A percentile compares a stretch with the other conserved stretches of the same genome.
These are phyloP conservation scores for Leptopilina syphax DNA, from an alignment of 2,888 invertebrate genomes.

Conservation along the genomic window DNA sequence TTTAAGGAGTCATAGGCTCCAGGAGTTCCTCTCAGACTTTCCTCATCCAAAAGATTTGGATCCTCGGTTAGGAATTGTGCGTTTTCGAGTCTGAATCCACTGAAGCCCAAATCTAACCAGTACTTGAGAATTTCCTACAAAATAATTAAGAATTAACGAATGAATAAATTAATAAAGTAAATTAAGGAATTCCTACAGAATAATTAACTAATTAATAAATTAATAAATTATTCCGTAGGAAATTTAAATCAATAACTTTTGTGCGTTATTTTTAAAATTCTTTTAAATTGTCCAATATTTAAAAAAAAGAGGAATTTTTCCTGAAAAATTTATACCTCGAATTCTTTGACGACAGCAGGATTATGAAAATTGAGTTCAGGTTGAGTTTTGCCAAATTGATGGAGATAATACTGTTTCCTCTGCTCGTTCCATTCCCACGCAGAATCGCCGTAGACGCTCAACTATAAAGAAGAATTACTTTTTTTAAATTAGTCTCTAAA, in stretches of 20 bases:
- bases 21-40: conserved; percentile 72
- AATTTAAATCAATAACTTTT: no score
- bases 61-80: conserved; percentile 84
- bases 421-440: conserved; percentile 85
- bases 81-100: conserved; percentile 87
- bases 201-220: no score
- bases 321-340: conserved; percentile 74
- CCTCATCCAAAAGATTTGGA: conserved; percentile 78
- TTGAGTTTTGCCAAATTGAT: conserved; percentile 83
- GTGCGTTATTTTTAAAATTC: no score
- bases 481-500: not conserved
- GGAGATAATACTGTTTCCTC: conserved; percentile 86
- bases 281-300: not conserved
- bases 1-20: conserved; percentile 82
- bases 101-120: conserved; percentile 87
- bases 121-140: conserved; percentile 81
- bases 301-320: conserved; percentile 9
- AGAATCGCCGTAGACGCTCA: conserved; percentile 79
- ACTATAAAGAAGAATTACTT: conserved; percentile 62
- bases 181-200: not conserved
- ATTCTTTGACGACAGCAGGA: conserved; percentile 81
- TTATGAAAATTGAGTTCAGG: conserved; percentile 92
- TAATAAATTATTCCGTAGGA: not conserved
- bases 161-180: not conserved
- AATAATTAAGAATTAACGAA: not conserved